Evolutionary conservation across 2,113 vertebrate species (phyloP).

Genomic region (Petrocephalus zakoni): DNA sequence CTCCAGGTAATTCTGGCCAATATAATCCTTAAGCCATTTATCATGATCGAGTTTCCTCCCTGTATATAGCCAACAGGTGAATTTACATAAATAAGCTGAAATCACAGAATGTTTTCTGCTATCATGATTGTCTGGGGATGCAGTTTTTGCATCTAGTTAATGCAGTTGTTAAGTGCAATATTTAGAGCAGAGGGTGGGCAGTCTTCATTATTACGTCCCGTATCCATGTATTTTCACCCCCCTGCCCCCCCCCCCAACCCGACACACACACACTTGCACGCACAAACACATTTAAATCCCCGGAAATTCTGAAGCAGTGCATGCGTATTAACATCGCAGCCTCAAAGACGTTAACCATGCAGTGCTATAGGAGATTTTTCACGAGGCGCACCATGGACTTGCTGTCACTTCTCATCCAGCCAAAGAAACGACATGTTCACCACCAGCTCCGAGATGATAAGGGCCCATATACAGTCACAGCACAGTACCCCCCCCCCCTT

Average conservation of each 20-base stretch:
- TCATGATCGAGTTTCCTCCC: slow-evolving; percentile 46
- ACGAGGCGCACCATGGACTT: slow-evolving; percentile 13
- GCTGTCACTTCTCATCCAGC: slow-evolving; percentile 30
- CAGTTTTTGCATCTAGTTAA: not conserved
- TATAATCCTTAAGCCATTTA: slow-evolving; percentile 50
- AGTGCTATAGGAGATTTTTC: slow-evolving; percentile 21
- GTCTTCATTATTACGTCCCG: not conserved
- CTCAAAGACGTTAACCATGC: slow-evolving; percentile 22
- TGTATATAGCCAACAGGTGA: slow-evolving; percentile 45
- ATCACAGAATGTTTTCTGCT: slow-evolving; percentile 52
- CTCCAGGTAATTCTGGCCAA: slow-evolving; percentile 46
- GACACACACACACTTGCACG: not conserved
- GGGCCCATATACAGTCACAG: slow-evolving; percentile 23
- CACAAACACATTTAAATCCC: not conserved
- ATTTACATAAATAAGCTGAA: slow-evolving; percentile 63
- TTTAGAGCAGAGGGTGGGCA: not conserved
- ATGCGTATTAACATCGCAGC: slow-evolving; percentile 21
- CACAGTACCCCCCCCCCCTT: not conserved
- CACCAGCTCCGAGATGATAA: slow-evolving; percentile 34
- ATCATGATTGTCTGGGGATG: slow-evolving; percentile 4
- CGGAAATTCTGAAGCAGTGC: not conserved
- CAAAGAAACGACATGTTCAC: slow-evolving; percentile 29
- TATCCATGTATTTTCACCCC: not conserved
- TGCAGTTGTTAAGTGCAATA: not conserved
- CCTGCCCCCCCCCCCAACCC: not conserved